Evolutionary conservation across 2,113 vertebrate genomes (phyloP).

Genomic region (Rhinolophus sinicus): DNA sequence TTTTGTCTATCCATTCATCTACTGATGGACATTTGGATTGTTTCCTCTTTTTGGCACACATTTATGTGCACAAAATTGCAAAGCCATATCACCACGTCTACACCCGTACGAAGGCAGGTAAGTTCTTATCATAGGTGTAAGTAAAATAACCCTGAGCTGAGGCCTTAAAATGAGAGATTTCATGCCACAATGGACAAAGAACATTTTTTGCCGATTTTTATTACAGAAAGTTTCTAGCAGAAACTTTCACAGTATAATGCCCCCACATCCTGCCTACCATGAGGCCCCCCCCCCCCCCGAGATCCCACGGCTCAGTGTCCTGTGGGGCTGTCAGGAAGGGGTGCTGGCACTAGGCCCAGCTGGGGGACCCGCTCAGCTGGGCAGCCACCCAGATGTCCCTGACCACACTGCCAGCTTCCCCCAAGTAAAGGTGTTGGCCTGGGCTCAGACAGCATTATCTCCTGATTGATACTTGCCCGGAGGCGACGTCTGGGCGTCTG

Average conservation of each 20-base stretch:
- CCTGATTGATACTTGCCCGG: background rate
- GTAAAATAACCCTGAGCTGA: background rate
- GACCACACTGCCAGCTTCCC: background rate
- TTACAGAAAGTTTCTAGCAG: background rate
- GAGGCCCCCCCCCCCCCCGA: background rate
- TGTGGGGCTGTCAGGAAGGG: too few relatives aligned
- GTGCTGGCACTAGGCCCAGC: background rate
- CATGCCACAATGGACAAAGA: background rate
- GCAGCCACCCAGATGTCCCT: background rate
- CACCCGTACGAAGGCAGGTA: accelerated
- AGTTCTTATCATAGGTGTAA: background rate
- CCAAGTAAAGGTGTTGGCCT: background rate
- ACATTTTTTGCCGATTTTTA: background rate
- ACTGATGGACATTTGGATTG: too few relatives aligned
- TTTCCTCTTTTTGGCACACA: background rate
- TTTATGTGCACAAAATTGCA: background rate
- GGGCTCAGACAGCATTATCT: background rate
- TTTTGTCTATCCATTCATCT: background rate
- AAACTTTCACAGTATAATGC: accelerated
- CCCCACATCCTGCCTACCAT: accelerated
- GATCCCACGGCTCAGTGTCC: background rate
- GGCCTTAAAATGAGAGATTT: background rate
- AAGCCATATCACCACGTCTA: background rate
- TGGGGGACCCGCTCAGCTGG: background rate
- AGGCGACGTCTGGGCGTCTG: background rate